Evolutionary conservation across 2,113 vertebrate species (phyloP).

Genomic region (Anhinga anhinga): DNA sequence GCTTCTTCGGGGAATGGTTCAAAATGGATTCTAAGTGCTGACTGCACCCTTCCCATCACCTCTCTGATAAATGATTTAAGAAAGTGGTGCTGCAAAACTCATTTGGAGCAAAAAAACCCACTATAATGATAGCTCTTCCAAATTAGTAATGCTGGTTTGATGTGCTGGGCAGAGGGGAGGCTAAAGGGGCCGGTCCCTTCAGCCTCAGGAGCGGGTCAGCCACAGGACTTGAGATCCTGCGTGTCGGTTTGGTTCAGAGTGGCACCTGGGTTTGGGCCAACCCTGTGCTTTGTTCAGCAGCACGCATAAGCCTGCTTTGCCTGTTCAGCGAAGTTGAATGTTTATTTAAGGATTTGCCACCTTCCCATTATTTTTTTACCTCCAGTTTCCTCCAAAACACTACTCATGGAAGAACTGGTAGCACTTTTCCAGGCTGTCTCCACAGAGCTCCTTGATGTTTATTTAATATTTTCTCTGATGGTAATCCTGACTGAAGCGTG

Average conservation of each 20-base stretch:
- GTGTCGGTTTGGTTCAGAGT: background rate
- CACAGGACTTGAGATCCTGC: background rate
- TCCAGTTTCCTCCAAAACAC: background rate
- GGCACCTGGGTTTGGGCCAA: background rate
- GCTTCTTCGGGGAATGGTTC: background rate
- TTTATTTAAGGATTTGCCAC: background rate
- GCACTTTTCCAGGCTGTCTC: background rate
- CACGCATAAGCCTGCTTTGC: rapidly evolving
- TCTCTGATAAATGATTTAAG: background rate
- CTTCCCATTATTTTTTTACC: background rate
- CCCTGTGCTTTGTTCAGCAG: background rate
- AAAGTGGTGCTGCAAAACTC: background rate
- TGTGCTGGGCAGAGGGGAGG: background rate
- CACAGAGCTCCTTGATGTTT: background rate
- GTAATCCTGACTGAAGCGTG: background rate
- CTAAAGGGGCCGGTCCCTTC: background rate
- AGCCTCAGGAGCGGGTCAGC: background rate
- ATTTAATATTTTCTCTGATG: background rate
- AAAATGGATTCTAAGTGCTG: background rate
- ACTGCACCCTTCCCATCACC: background rate
- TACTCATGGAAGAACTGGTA: background rate
- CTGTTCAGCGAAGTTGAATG: background rate
- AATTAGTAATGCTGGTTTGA: background rate
- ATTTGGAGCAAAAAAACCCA: background rate
- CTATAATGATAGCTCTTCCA: background rate